A percentile compares a stretch with the other conserved stretches of the same genome.
phyloP scores from a whole-genome alignment of 2,113 vertebrate species.

The Oreochromis spilurus region DNA sequence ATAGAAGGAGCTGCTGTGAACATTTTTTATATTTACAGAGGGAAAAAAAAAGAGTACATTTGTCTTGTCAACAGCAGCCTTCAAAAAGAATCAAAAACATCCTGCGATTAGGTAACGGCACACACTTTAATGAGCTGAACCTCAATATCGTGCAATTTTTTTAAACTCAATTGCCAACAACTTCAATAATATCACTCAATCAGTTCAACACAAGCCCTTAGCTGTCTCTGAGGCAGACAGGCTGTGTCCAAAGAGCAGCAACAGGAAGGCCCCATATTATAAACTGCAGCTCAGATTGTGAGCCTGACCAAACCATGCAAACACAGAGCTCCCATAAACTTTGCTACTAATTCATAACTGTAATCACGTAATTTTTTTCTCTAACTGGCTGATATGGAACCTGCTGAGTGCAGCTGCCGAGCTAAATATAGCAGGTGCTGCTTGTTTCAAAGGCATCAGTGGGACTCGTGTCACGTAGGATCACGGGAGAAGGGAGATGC shows the following conservation, averaged over 20 bases:
- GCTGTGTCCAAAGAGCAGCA: background rate
- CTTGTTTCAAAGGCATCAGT: conserved; percentile 47
- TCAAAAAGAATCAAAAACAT: background rate
- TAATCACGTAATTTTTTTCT: conserved; percentile 8
- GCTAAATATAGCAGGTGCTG: conserved; percentile 55
- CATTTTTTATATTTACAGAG: background rate
- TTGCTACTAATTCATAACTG: background rate
- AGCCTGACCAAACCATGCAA: background rate
- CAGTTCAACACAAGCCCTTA: background rate
- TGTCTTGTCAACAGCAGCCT: background rate
- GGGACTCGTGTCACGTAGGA: conserved; percentile 39
- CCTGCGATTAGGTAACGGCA: background rate
- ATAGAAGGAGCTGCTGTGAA: background rate
- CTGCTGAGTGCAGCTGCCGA: conserved; percentile 31
- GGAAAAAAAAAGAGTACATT: background rate
- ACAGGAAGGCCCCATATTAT: background rate
- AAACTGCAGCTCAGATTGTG: background rate
- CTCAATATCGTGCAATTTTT: background rate
- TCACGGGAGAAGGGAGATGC: conserved; percentile 39
- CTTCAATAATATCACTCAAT: background rate
- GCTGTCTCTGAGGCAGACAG: background rate
- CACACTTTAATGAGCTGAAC: background rate
- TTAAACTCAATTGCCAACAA: background rate
- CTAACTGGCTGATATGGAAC: background rate
- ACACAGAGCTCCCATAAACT: background rate